A percentile compares a stretch with the other conserved stretches of the same genome.
Evolutionary conservation across 2,888 invertebrate genomes (phyloP).

Genomic region (Macrophya alboannulata): DNA sequence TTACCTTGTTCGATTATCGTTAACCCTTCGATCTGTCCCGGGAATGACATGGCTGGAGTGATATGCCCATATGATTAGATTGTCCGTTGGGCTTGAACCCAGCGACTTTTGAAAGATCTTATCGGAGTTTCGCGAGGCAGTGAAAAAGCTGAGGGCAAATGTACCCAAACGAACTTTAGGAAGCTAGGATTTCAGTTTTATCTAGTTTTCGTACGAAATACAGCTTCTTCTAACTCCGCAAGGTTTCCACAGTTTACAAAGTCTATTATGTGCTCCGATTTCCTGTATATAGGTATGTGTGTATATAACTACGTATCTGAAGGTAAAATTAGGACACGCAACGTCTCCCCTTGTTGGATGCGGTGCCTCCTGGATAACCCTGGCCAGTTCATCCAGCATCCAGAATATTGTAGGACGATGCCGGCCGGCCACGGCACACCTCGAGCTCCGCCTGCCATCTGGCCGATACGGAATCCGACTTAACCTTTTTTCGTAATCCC

Average conservation of each 20-base stretch:
- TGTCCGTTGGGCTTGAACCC: not conserved
- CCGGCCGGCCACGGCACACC: slow-evolving; percentile 58
- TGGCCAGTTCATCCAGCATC: slow-evolving; percentile 24
- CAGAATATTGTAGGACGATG: not conserved
- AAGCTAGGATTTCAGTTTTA: not conserved
- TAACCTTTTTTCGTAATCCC: slow-evolving; percentile 74
- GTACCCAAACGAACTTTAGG: not conserved
- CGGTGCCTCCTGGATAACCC: not conserved
- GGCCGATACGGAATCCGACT: slow-evolving; percentile 76
- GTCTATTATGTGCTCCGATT: slow-evolving; percentile 37
- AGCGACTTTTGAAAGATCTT: not conserved
- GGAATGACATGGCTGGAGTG: not conserved
- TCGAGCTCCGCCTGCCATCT: slow-evolving; percentile 73
- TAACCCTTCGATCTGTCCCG: not conserved
- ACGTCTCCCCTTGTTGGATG: not conserved
- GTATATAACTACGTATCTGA: not conserved
- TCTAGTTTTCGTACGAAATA: not conserved
- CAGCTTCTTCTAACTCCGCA: not conserved
- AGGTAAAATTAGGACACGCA: slow-evolving; percentile 38
- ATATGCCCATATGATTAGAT: not conserved
- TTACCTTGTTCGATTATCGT: slow-evolving; percentile 21
- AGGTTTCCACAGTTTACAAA: not conserved
- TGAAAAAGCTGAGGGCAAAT: not conserved
- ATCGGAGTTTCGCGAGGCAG: not conserved
- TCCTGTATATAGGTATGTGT: not conserved